phyloP scores from a whole-genome alignment of 2,888 invertebrate species.

The Arge pagana region DNA sequence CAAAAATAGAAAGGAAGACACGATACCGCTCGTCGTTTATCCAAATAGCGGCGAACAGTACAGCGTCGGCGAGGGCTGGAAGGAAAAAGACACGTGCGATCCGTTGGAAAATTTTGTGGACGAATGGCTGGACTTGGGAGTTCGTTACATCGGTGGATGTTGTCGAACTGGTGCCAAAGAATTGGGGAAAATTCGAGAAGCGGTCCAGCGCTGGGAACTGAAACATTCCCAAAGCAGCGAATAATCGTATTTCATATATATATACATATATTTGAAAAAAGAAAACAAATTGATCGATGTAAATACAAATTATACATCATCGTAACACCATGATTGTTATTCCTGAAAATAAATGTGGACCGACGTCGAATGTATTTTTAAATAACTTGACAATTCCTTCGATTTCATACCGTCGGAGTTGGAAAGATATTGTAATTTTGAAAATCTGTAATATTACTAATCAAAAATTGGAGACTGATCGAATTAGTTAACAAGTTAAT shows the following conservation, averaged over 20 bases:
- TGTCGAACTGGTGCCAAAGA: constrained; percentile 86
- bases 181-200: constrained; percentile 72
- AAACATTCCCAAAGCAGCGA: too few species aligned
- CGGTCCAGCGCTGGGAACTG: constrained; percentile 61
- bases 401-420: too few species aligned
- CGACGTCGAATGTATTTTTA: too few species aligned
- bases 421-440: too few species aligned
- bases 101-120: constrained; percentile 74
- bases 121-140: constrained; percentile 82
- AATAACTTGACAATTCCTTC: too few species aligned
- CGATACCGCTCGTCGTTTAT: constrained; percentile 82
- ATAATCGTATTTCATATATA: constrained; percentile 8
- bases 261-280: constrained; percentile 24
- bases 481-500: too few species aligned
- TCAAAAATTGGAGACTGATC: too few species aligned
- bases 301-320: too few species aligned
- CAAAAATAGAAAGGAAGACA: constrained; percentile 56
- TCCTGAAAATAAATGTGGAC: too few species aligned
- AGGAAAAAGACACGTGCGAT: constrained; percentile 66
- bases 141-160: constrained; percentile 88
- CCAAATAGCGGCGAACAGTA: constrained; percentile 91
- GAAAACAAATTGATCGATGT: too few species aligned
- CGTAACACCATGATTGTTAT: too few species aligned
- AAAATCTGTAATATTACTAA: too few species aligned
- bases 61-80: constrained; percentile 67